Evolutionary conservation across 2,797 vertebrate genomes (phyloP).

Genomic region (Crenichthys baileyi): DNA sequence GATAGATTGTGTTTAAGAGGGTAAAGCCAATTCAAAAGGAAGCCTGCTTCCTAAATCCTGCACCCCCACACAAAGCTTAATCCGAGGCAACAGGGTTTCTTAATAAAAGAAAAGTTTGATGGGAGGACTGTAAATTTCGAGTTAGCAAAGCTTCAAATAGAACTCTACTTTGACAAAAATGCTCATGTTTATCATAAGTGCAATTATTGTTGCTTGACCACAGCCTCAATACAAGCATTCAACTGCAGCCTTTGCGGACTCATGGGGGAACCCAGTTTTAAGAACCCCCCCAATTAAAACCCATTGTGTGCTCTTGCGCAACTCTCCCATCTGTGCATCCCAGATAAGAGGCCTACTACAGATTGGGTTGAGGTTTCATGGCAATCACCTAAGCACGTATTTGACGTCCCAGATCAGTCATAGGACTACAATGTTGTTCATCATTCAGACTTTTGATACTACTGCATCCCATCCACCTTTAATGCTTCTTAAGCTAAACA

Average conservation of each 20-base stretch:
- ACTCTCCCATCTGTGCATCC: slow-evolving; percentile 26
- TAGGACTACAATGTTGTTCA: slow-evolving; percentile 11
- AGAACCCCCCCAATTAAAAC: slow-evolving; percentile 51
- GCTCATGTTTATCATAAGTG: background rate
- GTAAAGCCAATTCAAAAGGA: slow-evolving; percentile 39
- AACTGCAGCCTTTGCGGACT: slow-evolving; percentile 46
- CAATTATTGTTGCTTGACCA: slow-evolving; percentile 20
- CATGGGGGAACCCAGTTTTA: slow-evolving; percentile 36
- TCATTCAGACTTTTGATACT: background rate
- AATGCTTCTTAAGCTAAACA: background rate
- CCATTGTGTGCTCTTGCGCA: slow-evolving; percentile 46
- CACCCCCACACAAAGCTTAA: slow-evolving; percentile 32
- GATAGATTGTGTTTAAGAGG: slow-evolving; percentile 35
- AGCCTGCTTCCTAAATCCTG: slow-evolving; percentile 20
- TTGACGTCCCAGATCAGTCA: slow-evolving; percentile 46
- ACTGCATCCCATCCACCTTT: background rate
- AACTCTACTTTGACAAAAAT: background rate
- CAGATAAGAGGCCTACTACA: slow-evolving; percentile 42
- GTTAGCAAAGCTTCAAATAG: background rate
- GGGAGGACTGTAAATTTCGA: too few relatives aligned
- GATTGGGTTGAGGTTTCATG: slow-evolving; percentile 36
- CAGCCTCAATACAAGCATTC: slow-evolving; percentile 24
- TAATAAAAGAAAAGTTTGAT: slow-evolving; percentile 3
- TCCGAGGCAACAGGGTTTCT: slow-evolving; percentile 50
- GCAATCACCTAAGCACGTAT: slow-evolving; percentile 47